Evolutionary conservation across 2,113 vertebrate species (phyloP), one percentile per base, ranked within the genome.

Genomic region (Varanus salvator): DNA sequence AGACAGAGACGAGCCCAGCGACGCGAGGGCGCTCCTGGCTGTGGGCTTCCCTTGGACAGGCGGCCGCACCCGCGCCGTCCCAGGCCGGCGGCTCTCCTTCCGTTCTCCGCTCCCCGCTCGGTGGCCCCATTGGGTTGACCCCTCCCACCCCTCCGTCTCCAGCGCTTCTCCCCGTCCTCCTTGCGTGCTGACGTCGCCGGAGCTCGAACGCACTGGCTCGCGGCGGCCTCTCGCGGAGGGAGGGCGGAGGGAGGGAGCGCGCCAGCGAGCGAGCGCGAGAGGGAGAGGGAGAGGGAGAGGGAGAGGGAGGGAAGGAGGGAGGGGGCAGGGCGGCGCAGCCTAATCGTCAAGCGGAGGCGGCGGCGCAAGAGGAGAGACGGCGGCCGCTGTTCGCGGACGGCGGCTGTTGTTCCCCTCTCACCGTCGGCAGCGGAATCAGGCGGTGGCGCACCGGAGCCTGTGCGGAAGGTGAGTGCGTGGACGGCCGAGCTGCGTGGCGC

Each of bases 171-270:
- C 44, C 54, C 12, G 4, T 38, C 87, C 60, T 17, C 31, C 19
- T 19, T 85, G 60, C 89, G 89, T 78, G 11, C 17, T 90, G 75
- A 86, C 89, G 83, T 86, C 54, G 25, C 34, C n/a, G 15, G 38
- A 50, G 71, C 81, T 76, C 34, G 27, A 54, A 29, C 77, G 38
- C 31, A 4, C 57, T 29, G 11, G 25, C 69, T 48, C n/a, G 77
- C 66, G 48, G 77, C 66, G 48, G 25, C 31, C 23, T 29, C 23
- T 1, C 27, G 27, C 3, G 1, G 71, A 23, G 2, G 69, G 38
- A 15, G 57, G 44, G 27, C 3, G 1, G 71, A 23, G 2, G 69
- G 38, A 15, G 57, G 44, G 38, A 31, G 21, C 1, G 8, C 38
- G 38, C 38, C 38, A 44, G 38, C 38, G 38, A 44, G 38, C 38